phyloP scores from a whole-genome alignment of 2,113 vertebrate species.

The Otis tarda region DNA sequence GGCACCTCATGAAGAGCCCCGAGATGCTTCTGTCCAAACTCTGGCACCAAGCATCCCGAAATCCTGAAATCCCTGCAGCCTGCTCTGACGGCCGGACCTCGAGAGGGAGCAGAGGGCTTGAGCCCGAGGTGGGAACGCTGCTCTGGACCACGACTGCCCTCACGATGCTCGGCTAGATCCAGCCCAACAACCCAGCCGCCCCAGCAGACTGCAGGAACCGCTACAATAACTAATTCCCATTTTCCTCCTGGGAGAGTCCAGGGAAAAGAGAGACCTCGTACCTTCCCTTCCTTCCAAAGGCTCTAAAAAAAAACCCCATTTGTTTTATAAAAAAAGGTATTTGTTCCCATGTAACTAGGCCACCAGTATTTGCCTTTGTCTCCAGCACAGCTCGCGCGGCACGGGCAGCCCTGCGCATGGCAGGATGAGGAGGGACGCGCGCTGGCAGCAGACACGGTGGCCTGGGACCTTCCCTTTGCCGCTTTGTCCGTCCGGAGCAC shows the following conservation, averaged over 20 bases:
- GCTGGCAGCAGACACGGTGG: fast-evolving
- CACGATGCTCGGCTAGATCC: fast-evolving
- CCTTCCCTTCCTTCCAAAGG: neutral
- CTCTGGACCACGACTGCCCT: fast-evolving
- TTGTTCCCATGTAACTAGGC: conserved; percentile 2
- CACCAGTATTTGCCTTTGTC: neutral
- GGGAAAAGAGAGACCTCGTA: neutral
- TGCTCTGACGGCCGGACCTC: fast-evolving
- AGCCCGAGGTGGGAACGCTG: neutral
- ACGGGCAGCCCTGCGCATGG: neutral
- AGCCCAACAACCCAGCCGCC: neutral
- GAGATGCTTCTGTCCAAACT: neutral
- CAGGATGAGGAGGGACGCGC: neutral
- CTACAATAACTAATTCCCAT: neutral
- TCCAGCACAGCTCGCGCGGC: fast-evolving
- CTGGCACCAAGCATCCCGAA: neutral
- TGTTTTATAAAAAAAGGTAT: neutral
- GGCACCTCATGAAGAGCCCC: fast-evolving
- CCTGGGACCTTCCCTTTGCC: neutral
- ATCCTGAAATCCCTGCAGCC: neutral
- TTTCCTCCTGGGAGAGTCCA: neutral
- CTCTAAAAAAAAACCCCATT: neutral
- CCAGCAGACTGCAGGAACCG: neutral
- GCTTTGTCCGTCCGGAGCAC: neutral
- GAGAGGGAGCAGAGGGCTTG: fast-evolving